Evolutionary conservation across 2,113 vertebrate species (phyloP).

Genomic region (Chauna torquata): DNA sequence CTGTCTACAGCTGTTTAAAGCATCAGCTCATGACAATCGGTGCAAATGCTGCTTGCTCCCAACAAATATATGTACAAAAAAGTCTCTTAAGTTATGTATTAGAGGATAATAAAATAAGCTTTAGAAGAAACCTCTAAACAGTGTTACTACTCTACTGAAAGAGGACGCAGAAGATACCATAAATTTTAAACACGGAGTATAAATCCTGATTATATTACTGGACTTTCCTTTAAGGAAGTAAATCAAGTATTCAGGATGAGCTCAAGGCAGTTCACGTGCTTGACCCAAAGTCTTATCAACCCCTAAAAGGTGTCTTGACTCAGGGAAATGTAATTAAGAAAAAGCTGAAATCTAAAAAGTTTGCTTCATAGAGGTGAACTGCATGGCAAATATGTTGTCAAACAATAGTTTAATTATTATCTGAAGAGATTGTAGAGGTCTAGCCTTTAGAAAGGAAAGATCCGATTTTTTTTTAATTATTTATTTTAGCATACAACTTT

Average conservation of each 20-base stretch:
- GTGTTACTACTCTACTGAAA: background rate
- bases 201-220: background rate
- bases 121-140: background rate
- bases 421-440: background rate
- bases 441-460: background rate
- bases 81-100: background rate
- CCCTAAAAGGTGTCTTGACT: background rate
- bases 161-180: background rate
- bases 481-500: background rate
- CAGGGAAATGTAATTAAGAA: background rate
- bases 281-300: background rate
- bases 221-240: background rate
- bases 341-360: background rate
- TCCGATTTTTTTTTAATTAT: background rate
- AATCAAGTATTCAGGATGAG: background rate
- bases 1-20: conserved; percentile 38
- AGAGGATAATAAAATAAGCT: background rate
- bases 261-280: background rate
- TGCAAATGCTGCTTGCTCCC: background rate
- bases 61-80: background rate
- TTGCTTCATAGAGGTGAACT: background rate
- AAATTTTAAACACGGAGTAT: background rate
- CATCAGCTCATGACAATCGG: background rate
- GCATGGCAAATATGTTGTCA: background rate
- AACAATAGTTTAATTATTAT: background rate